These are phyloP conservation scores for Euleptes europaea DNA, from an alignment of 2,113 vertebrate genomes.

Conservation along the genomic window DNA sequence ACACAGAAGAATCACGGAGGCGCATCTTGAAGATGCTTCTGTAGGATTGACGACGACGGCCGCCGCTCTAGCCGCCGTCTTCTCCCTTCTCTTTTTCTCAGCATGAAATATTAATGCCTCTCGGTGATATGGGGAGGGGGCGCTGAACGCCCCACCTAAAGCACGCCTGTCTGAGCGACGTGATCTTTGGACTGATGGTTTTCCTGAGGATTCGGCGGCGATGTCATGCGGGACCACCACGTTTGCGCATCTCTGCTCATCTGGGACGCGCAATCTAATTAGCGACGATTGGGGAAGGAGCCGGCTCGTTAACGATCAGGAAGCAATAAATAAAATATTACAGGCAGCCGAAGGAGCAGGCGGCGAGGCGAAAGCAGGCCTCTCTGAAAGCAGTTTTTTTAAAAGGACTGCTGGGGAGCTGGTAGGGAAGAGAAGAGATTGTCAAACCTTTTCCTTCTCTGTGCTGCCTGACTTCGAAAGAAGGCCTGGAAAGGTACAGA, in stretches of 20 bases:
- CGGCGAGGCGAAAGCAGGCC: not conserved
- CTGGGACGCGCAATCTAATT: constrained; percentile 19
- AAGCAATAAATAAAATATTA: constrained; percentile 59
- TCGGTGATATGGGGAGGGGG: not conserved
- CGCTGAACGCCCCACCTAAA: not conserved
- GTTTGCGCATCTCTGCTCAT: not conserved
- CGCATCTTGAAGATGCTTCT: constrained; percentile 8
- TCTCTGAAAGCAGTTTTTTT: not conserved
- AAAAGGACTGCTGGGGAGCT: constrained; percentile 24
- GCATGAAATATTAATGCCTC: constrained; percentile 23
- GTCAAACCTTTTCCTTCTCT: not conserved
- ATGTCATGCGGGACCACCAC: not conserved
- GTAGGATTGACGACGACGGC: not conserved
- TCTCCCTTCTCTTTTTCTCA: not conserved
- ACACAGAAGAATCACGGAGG: not conserved
- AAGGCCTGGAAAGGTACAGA: constrained; percentile 28
- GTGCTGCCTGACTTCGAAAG: constrained; percentile 37
- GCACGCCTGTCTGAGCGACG: rapidly evolving
- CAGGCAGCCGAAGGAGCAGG: not conserved
- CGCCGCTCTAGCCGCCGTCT: not conserved
- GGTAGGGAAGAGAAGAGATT: constrained; percentile 25
- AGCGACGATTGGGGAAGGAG: constrained; percentile 35
- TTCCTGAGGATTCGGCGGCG: not conserved
- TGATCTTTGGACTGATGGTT: not conserved
- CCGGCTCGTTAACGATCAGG: constrained; percentile 27